A percentile compares a stretch with the other conserved stretches of the same genome.
These are phyloP conservation scores for Crypturellus tataupa DNA, from an alignment of 2,797 vertebrate species.

Conservation along the genomic window DNA sequence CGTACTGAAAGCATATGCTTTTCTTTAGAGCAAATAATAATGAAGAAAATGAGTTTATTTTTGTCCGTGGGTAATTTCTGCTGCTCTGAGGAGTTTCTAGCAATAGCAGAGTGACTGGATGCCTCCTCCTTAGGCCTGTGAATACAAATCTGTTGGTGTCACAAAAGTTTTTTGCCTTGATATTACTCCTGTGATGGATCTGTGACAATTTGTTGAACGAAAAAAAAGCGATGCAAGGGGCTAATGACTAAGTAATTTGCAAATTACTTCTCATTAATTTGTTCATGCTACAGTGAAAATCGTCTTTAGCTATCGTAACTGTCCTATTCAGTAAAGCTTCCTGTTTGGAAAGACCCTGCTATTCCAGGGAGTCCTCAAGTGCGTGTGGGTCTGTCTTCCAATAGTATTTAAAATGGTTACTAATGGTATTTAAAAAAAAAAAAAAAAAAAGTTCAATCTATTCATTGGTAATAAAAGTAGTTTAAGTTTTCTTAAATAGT, in stretches of 20 bases:
- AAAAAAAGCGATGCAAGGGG: background rate
- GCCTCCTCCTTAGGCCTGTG: background rate
- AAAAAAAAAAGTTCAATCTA: background rate
- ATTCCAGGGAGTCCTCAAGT: background rate
- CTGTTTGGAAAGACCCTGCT: background rate
- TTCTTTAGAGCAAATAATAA: background rate
- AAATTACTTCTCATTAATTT: background rate
- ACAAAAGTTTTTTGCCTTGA: background rate
- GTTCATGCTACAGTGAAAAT: conserved; percentile 30
- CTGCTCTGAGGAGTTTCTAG: background rate
- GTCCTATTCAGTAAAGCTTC: conserved; percentile 13
- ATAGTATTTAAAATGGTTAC: too few relatives aligned
- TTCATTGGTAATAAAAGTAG: background rate
- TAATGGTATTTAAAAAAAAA: too few relatives aligned
- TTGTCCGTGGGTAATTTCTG: background rate
- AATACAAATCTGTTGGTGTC: background rate
- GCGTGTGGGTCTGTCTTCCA: background rate
- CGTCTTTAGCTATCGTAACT: background rate
- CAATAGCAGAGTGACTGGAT: background rate
- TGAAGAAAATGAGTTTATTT: background rate
- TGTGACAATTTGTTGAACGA: background rate
- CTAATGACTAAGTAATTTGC: background rate
- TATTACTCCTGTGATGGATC: conserved; percentile 6
- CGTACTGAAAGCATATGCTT: too few relatives aligned
- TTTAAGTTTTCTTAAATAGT: background rate